Evolutionary conservation across 2,113 vertebrate species (phyloP).

Genomic region (Macrotis lagotis): DNA sequence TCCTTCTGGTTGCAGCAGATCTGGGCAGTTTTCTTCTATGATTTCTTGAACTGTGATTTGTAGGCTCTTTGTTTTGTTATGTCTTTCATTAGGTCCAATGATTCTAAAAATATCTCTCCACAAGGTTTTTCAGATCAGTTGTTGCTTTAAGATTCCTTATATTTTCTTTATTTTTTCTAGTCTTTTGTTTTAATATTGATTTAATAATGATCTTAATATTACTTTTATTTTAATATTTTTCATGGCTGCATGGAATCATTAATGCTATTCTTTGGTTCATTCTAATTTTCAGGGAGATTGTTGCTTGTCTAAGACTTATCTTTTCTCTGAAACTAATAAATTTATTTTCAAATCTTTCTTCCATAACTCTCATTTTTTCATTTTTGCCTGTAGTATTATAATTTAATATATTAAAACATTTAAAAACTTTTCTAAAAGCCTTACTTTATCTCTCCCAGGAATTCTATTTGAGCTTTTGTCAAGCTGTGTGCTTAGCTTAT

Average conservation of each 20-base stretch:
- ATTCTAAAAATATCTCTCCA: not conserved
- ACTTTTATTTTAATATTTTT: not conserved
- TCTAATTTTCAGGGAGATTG: not conserved
- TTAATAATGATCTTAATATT: too few relatives aligned
- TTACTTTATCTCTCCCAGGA: not conserved
- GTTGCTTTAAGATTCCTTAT: not conserved
- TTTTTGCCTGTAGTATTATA: not conserved
- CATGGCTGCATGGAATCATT: not conserved
- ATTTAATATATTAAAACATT: not conserved
- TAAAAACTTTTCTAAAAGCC: not conserved
- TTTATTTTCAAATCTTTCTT: not conserved
- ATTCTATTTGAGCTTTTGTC: not conserved
- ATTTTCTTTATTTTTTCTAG: not conserved
- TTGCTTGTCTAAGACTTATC: not conserved
- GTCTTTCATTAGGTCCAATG: not conserved
- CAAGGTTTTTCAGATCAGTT: not conserved
- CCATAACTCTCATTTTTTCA: not conserved
- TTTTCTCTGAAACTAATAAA: not conserved
- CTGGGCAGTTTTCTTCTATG: not conserved
- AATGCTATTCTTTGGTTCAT: not conserved
- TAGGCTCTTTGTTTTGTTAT: not conserved
- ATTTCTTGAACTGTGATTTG: not conserved
- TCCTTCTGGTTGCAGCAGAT: not conserved
- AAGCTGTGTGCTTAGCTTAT: not conserved
- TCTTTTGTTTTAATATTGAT: too few relatives aligned